Evolutionary conservation across 2,888 invertebrate genomes (phyloP), one percentile per base, ranked within the genome.

Genomic region (Strigamia maritima): DNA sequence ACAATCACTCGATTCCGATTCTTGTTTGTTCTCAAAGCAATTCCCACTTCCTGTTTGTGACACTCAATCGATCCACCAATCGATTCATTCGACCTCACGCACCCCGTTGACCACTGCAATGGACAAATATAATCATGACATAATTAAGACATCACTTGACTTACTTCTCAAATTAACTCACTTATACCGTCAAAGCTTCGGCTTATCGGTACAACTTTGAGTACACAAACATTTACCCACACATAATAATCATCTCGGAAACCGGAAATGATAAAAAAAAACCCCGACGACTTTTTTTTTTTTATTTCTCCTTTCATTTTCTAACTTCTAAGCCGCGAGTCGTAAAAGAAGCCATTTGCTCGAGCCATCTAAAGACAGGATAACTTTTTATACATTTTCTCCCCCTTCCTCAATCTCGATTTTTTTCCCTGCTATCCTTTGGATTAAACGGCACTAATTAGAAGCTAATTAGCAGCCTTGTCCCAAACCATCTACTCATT

Each of bases 191-290:
- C 54, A 22, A 22, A 12, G 19, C 60, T 19, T 65, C 54, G 44
- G n/a, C 24, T 12, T 49, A 16, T 49, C 49, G 4, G 49, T 6
- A 49, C 16, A 65, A 65, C 60, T 65, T 65, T 24, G 22, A 22
- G 4, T 8, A 24, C 22, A 24, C 60, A 65, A 65, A 65, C 60
- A 44, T 65, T 65, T 24, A 12, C 60, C 60, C 60, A 12, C 60
- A 22, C 24, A n/a, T 65, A 24, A 65, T 65, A 3, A 65, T 65
- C 3, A 65, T 22, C 60, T 65, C 22, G 22, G 19, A 65, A 65
- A 65, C 60, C 60, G 60, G 60, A 65, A 65, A 65, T 65, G 60
- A 65, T 65, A 65, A 65, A 65, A 65, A 65, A 65, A n/a, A 19
- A n/a, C 22, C n/a, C n/a, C n/a, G n/a, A n/a, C n/a, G n/a, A 12